Evolutionary conservation across 2,888 invertebrate genomes (phyloP).

Genomic region (Heliconius aoede): DNA sequence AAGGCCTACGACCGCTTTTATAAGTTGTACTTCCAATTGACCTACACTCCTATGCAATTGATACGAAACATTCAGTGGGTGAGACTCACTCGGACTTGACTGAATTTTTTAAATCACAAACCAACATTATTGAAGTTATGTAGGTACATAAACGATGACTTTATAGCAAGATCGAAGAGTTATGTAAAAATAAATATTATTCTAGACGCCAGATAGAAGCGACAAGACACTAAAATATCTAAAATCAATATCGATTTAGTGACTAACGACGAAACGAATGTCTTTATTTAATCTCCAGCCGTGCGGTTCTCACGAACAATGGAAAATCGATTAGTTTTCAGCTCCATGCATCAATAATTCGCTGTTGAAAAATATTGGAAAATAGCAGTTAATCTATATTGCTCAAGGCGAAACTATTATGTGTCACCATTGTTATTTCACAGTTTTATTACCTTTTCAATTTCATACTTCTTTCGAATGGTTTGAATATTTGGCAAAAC

Average conservation of each 20-base stretch:
- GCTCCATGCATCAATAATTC: conserved; percentile 22
- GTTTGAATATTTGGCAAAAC: not conserved
- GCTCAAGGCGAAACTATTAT: conserved; percentile 7
- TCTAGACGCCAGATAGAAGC: not conserved
- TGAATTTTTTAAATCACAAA: too few relatives aligned
- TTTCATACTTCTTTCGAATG: not conserved
- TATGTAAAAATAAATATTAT: not conserved
- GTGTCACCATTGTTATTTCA: not conserved
- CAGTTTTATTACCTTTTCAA: conserved; percentile 3
- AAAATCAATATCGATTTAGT: conserved; percentile 8
- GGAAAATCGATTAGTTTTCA: conserved; percentile 34
- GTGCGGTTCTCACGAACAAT: conserved; percentile 29
- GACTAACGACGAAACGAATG: not conserved
- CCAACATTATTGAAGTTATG: too few relatives aligned
- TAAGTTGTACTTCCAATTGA: too few relatives aligned
- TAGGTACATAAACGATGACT: too few relatives aligned
- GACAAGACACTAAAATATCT: not conserved
- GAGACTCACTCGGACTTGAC: too few relatives aligned
- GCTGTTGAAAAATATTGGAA: conserved; percentile 26
- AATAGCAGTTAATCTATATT: conserved; percentile 13
- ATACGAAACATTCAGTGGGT: too few relatives aligned
- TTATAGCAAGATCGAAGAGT: too few relatives aligned
- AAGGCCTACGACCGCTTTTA: too few relatives aligned
- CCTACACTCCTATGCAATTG: too few relatives aligned
- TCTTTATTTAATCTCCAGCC: conserved; percentile 2